Evolutionary conservation across 2,797 vertebrate species (phyloP), one percentile per base, ranked within the genome.

Genomic region (Gymnodraco acuticeps): DNA sequence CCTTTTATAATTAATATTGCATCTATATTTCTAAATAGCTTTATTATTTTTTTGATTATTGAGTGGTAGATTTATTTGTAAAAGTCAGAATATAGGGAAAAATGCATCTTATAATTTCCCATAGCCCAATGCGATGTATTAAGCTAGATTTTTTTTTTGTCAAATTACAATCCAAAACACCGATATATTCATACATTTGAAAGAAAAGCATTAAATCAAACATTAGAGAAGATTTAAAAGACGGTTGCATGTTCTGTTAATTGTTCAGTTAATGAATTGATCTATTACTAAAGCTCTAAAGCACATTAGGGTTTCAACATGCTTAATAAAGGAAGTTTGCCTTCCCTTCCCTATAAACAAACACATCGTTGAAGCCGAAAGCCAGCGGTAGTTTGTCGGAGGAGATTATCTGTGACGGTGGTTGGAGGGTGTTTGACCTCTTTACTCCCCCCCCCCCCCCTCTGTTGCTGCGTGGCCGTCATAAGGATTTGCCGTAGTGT

Each of bases 321-420:
- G n/a, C 46, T 58, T 53, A 38, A 46, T 47, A 48, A 65, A 62
- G 71, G 70, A 75, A 38, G 55, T 62, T 64, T 42, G 1, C 41
- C 16, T 16, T 74, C 17, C 19, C 43, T 20, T 27, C 27, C 46
- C 62, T 13, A 33, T 76, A 59, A 69, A 80, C 70, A 75, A 80
- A 73, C 70, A 73, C 43, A 61, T 50, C 67, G 60, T 73, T 74
- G 73, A 87, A 89, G 83, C 78, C 80, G 85, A 86, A 89, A 81
- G 87, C 78, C 54, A 85, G 43, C 53, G 7, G 79, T 73, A 70
- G 12, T 71, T 78, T 88, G 90, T 90, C 88, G 82, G 61, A 73
- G 43, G 45, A 53, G 64, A 88, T 92, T 85, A 91, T 42, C 67
- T 2, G 0, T 77, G 86, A 87, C 83, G 65, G 33, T 68, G 56